A percentile compares a stretch with the other conserved stretches of the same genome.
Conservation (phyloP, 1,140 invertebrate species). For the Hestina assimilis region DNA sequence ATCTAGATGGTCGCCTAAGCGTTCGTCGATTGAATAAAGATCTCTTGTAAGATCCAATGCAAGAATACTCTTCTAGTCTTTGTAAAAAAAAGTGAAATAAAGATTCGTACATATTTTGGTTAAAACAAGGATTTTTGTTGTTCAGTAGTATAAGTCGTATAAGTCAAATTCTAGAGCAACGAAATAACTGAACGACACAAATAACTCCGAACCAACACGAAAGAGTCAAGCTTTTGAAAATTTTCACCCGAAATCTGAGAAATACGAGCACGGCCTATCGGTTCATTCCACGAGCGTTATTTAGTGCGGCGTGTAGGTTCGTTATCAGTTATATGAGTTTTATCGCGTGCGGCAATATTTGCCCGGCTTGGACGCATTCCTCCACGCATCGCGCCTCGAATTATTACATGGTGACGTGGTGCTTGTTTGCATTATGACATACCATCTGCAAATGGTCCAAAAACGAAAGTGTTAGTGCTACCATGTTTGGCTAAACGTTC, state of each 20-base stretch:
- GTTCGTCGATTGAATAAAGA: slow-evolving; percentile 16
- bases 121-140: too few relatives aligned
- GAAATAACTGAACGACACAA: too few relatives aligned
- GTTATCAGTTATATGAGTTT: slow-evolving; percentile 7
- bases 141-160: too few relatives aligned
- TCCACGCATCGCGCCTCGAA: slow-evolving; percentile 11
- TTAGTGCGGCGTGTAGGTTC: slow-evolving; percentile 3
- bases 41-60: background rate
- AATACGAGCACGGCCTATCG: slow-evolving; percentile 1
- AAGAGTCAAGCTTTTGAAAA: background rate
- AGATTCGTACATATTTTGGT: too few relatives aligned
- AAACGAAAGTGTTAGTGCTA: slow-evolving; percentile 9
- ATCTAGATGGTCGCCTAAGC: slow-evolving; percentile 5
- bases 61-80: too few relatives aligned
- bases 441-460: background rate
- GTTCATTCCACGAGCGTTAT: background rate
- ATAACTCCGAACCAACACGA: background rate
- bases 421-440: slow-evolving; percentile 5
- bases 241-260: background rate
- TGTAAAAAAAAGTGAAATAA: too few relatives aligned
- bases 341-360: slow-evolving; percentile 16
- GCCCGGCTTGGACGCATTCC: slow-evolving; percentile 16
- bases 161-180: too few relatives aligned
- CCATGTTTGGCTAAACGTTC: too few relatives aligned
- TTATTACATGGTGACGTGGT: slow-evolving; percentile 13